phyloP scores from a whole-genome alignment of 2,888 invertebrate genomes.

The Electrophaes corylata region DNA sequence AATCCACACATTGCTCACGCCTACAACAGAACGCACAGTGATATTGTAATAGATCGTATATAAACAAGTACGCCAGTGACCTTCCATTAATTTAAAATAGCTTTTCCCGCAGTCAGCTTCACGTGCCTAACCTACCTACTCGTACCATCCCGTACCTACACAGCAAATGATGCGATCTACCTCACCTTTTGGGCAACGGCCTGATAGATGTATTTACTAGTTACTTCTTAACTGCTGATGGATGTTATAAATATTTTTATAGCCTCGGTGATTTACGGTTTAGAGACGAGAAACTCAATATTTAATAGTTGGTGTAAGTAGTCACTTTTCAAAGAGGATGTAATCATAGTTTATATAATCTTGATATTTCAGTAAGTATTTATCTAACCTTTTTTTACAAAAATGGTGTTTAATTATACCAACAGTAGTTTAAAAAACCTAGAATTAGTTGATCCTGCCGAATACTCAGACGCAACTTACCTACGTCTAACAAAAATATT shows the following conservation, averaged over 20 bases:
- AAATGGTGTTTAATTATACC: too few species aligned
- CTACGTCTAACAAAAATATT: too few species aligned
- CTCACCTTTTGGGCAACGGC: constrained; percentile 28
- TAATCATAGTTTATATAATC: too few species aligned
- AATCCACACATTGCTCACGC: constrained; percentile 11
- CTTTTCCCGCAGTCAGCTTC: constrained; percentile 28
- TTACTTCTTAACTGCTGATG: constrained; percentile 33
- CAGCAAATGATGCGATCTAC: constrained; percentile 18
- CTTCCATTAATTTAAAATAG: constrained; percentile 81
- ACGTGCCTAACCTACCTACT: background rate
- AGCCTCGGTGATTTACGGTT: constrained; percentile 31
- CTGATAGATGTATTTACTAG: constrained; percentile 29
- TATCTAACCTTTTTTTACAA: too few species aligned
- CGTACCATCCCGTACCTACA: background rate
- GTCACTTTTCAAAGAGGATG: background rate
- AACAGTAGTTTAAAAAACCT: too few species aligned
- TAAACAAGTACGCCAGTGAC: constrained; percentile 52
- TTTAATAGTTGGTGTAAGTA: background rate
- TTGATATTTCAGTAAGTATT: too few species aligned
- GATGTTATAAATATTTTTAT: constrained; percentile 36
- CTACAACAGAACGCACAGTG: constrained; percentile 23
- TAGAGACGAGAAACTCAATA: constrained; percentile 1
- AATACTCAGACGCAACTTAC: too few species aligned
- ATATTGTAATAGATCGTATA: constrained; percentile 29
- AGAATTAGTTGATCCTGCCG: too few species aligned